phyloP scores from a whole-genome alignment of 2,113 vertebrate genomes.

The Lampris incognitus region DNA sequence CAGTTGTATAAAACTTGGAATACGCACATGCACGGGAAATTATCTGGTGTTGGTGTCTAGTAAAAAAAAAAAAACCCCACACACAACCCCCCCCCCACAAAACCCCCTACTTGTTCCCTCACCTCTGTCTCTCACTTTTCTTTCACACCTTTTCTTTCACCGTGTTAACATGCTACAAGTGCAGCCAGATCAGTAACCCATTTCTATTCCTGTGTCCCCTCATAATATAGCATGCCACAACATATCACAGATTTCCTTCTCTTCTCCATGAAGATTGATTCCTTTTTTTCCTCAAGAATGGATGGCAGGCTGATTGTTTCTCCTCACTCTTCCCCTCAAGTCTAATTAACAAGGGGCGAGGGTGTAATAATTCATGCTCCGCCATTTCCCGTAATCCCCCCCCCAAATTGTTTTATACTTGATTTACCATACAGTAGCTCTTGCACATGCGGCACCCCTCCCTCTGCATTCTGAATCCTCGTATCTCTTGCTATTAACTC shows the following conservation, averaged over 20 bases:
- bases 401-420: background rate
- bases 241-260: background rate
- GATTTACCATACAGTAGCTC: background rate
- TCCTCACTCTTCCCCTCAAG: background rate
- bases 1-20: too few relatives aligned
- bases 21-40: background rate
- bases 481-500: conserved; percentile 17
- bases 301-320: background rate
- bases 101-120: conserved; percentile 4
- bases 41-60: too few relatives aligned
- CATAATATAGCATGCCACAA: background rate
- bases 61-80: background rate
- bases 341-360: background rate
- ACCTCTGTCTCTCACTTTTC: background rate
- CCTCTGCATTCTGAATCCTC: background rate
- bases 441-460: background rate
- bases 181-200: background rate
- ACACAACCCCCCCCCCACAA: background rate
- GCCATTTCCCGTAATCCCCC: background rate
- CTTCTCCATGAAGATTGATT: background rate
- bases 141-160: background rate
- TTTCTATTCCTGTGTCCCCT: background rate
- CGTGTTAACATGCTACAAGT: background rate
- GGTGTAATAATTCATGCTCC: background rate
- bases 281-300: background rate